Evolutionary conservation across 53 echinoderm and acorn worm genomes (phyloP).

Genomic region (Patiria pectinifera): DNA sequence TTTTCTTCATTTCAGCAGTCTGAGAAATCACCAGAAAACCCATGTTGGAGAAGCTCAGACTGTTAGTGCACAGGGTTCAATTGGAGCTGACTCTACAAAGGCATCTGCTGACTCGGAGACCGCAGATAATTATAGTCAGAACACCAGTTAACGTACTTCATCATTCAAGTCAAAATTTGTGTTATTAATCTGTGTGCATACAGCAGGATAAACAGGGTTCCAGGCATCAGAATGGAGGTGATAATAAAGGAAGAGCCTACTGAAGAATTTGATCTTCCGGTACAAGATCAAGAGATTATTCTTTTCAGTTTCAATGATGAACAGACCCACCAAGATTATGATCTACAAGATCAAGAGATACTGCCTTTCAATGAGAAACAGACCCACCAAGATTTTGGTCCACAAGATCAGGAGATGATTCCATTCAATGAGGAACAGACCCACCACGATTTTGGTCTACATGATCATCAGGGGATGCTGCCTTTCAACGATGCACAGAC

Average conservation of each 20-base stretch:
- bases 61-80: not conserved
- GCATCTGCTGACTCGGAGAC: not conserved
- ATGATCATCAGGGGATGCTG: not conserved
- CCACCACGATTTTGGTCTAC: not conserved
- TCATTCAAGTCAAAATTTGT: not conserved
- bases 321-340: too few species aligned
- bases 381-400: not conserved
- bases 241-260: not conserved
- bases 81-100: not conserved
- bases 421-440: not conserved
- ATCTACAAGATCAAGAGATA: not conserved
- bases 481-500: not conserved
- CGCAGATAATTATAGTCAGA: not conserved
- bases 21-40: conserved; percentile 15
- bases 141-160: not conserved
- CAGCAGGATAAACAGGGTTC: not conserved
- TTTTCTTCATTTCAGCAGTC: conserved; percentile 15
- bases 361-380: not conserved
- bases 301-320: too few species aligned
- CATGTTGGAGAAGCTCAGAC: not conserved
- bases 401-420: not conserved
- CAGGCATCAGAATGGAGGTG: not conserved
- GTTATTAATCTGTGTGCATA: too few species aligned
- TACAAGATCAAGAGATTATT: too few species aligned
- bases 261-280: not conserved